These are phyloP conservation scores for Panthera tigris DNA, from an alignment of 2,113 vertebrate species.

Conservation along the genomic window DNA sequence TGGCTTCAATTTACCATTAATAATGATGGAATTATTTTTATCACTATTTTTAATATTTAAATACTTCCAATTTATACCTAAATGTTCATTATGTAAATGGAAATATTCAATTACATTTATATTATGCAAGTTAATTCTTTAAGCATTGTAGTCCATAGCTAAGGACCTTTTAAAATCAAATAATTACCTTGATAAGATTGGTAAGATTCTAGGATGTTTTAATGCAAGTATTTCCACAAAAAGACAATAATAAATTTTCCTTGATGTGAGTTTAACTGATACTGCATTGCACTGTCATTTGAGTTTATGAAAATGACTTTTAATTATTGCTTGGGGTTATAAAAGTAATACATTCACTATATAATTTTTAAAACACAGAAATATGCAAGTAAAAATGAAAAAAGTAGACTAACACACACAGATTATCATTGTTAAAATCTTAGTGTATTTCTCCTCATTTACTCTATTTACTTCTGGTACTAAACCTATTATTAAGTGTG, in stretches of 20 bases:
- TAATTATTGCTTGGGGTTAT: neutral
- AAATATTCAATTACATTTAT: neutral
- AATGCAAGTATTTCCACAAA: neutral
- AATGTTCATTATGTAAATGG: neutral
- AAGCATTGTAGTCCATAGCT: neutral
- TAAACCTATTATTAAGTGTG: neutral
- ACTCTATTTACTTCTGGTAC: neutral
- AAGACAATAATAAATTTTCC: conserved; percentile 10
- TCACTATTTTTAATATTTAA: neutral
- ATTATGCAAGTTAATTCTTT: neutral
- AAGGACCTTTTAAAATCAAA: neutral
- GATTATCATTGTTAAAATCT: neutral
- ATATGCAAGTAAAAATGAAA: neutral
- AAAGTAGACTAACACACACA: neutral
- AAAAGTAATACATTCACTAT: neutral
- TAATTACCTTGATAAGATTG: neutral
- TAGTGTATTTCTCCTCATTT: neutral
- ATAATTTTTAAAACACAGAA: neutral
- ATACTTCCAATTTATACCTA: neutral
- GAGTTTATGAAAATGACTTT: neutral
- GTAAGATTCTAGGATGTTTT: conserved; percentile 2
- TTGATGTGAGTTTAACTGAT: conserved; percentile 2
- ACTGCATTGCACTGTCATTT: neutral
- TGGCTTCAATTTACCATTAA: neutral
- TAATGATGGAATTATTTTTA: conserved; percentile 4